Base-by-base conservation (phyloP, 2,113 vertebrate species). In the Mugil cephalus region DNA sequence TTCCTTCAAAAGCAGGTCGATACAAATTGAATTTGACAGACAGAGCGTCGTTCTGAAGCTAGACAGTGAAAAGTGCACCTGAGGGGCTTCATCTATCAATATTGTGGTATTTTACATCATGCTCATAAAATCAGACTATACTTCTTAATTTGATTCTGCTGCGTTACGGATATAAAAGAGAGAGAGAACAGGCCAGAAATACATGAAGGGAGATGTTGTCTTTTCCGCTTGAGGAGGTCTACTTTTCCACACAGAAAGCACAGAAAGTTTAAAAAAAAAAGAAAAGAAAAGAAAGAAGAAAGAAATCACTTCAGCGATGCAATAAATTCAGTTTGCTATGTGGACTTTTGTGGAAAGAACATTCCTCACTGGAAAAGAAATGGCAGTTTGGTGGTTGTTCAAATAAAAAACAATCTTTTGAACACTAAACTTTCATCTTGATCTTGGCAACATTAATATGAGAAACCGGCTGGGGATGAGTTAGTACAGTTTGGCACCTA, bases 1-100 rank as follows among this genome's bases (percentile, higher is more conserved):
- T 7, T 36, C 14, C 34, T 78, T 56, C 40, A 60, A 73, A 79
- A 80, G 72, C 36, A 63, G 61, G 34, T 89, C 85, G 4, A 86
- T 81, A 71, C 43, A 78, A 88, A 88, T 77, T 0, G 15, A 61
- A 73, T 84, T 59, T 69, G 60, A 73, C 61, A 65, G 45, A 68
- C 21, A 7, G 60, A 45, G 58, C 59, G 46, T 18, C 8, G 34
- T 54, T 66, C 45, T 50, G 47, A 75, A 45, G 53, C 39, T 10
- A n/a, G 53, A 71, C 18, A 59, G 58, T 30, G 61, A 64, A 21
- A 66, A 39, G 50, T 80, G 40, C 34, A 63, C 15, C 42, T 52
- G 24, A 74, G 61, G 56, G 43, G 19, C 47, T 60, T 77, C 8
- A 59, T 68, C 76, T 21, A 76, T 68, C 65, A 56, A 47, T 68